Conservation (phyloP, 1,140 invertebrate species). For the Camponotus floridanus region DNA sequence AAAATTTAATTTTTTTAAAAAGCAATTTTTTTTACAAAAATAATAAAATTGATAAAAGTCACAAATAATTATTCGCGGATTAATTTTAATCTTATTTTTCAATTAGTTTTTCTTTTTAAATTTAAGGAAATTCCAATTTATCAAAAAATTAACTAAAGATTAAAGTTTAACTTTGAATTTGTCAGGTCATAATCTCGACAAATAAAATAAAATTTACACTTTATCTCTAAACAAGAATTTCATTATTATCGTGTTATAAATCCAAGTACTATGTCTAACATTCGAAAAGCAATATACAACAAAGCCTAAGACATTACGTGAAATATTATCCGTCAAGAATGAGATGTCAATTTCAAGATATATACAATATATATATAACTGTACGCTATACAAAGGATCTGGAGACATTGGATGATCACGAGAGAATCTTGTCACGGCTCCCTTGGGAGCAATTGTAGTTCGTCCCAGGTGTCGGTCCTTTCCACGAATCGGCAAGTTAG, state of each 20-base stretch:
- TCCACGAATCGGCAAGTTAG: not conserved
- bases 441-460: slow-evolving; percentile 31
- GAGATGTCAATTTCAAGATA: slow-evolving; percentile 24
- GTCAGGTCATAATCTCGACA: not conserved
- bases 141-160: not conserved
- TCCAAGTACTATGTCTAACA: not conserved
- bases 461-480: slow-evolving; percentile 8
- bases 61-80: not conserved
- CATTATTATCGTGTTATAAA: not conserved
- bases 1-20: too few relatives aligned
- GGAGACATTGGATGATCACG: slow-evolving; percentile 25
- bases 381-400: slow-evolving; percentile 1
- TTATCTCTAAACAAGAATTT: not conserved
- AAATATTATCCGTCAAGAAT: not conserved
- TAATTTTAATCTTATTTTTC: not conserved
- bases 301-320: not conserved
- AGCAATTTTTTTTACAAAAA: too few relatives aligned
- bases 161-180: not conserved
- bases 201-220: not conserved
- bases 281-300: slow-evolving; percentile 2
- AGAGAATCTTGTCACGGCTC: slow-evolving; percentile 34
- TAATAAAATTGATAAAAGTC: not conserved
- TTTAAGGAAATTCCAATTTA: not conserved
- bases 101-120: too few relatives aligned
- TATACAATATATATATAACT: not conserved